Evolutionary conservation across 2,888 invertebrate genomes (phyloP).

Genomic region (Temnothorax ravouxi): DNA sequence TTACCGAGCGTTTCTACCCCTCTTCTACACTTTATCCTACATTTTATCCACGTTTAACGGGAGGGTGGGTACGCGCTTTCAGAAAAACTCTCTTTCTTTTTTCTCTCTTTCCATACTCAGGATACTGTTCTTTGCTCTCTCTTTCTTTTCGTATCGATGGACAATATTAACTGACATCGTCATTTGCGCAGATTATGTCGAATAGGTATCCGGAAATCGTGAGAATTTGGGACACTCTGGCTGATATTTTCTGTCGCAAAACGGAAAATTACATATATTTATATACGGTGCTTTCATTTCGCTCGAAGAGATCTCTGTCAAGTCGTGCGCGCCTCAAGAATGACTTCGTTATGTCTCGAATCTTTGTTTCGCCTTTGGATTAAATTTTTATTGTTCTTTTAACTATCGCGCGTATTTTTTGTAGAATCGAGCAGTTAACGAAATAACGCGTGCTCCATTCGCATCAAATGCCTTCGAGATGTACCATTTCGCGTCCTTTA

Average conservation of each 20-base stretch:
- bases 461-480: neutral
- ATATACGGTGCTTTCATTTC: neutral
- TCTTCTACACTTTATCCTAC: conserved; percentile 67
- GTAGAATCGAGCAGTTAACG: neutral
- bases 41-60: conserved; percentile 59
- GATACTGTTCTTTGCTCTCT: conserved; percentile 20
- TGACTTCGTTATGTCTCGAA: neutral
- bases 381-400: conserved; percentile 12
- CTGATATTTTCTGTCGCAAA: neutral
- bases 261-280: conserved; percentile 1
- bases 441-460: conserved; percentile 6
- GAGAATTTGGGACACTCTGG: conserved; percentile 42
- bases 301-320: conserved; percentile 4
- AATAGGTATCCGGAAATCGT: conserved; percentile 63
- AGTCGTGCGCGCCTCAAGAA: neutral
- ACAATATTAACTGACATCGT: conserved; percentile 68
- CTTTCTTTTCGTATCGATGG: conserved; percentile 38
- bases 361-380: neutral
- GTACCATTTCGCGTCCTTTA: conserved; percentile 10
- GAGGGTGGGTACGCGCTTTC: neutral
- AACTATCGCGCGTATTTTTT: neutral
- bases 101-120: neutral
- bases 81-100: conserved; percentile 6
- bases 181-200: conserved; percentile 68
- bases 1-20: conserved; percentile 69